These are phyloP conservation scores for Macquaria ambigua DNA, from an alignment of 2,113 vertebrate species.

Conservation along the genomic window DNA sequence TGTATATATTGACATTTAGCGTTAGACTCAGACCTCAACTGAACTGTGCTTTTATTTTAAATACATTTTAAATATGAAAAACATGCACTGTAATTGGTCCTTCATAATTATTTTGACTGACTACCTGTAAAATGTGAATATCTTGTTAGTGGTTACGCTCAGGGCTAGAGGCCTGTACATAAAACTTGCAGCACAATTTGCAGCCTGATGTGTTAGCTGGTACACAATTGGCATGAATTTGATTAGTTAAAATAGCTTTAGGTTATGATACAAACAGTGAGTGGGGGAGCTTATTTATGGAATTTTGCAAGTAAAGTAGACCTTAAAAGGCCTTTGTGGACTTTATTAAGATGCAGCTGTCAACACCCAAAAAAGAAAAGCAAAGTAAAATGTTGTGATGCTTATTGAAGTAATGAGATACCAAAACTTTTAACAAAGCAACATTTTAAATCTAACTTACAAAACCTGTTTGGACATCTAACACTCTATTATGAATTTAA, in stretches of 20 bases:
- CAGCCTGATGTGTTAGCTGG: not conserved
- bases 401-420: not conserved
- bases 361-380: not conserved
- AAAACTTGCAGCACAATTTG: not conserved
- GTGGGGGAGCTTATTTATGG: not conserved
- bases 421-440: not conserved
- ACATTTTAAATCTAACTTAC: not conserved
- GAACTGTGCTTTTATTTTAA: not conserved
- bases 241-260: not conserved
- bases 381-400: not conserved
- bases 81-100: not conserved
- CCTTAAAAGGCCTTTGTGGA: not conserved
- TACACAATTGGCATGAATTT: not conserved
- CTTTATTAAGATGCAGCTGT: not conserved
- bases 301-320: not conserved
- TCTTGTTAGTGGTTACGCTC: not conserved
- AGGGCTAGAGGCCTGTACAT: not conserved
- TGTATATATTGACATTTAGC: not conserved
- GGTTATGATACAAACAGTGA: not conserved
- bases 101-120: constrained; percentile 7
- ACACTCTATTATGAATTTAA: not conserved
- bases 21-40: not conserved
- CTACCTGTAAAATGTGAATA: not conserved
- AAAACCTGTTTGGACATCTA: not conserved
- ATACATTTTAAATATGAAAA: constrained; percentile 6